phyloP scores from a whole-genome alignment of 2,797 vertebrate genomes.

The Oceanodroma leucorhoa region DNA sequence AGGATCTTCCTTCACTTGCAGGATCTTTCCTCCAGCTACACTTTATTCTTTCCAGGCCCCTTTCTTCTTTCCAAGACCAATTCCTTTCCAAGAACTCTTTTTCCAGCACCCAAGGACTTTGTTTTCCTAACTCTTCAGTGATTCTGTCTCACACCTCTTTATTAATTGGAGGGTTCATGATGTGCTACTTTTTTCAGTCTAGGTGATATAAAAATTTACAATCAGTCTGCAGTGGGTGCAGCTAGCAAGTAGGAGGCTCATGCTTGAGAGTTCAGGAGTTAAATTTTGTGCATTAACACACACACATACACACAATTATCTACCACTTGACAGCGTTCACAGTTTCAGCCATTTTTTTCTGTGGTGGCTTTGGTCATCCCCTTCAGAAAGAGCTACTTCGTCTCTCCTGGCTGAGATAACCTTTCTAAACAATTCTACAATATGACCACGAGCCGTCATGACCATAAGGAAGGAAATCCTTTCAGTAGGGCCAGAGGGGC shows the following conservation, averaged over 20 bases:
- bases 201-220: background rate
- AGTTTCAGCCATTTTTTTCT: background rate
- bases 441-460: rapidly evolving
- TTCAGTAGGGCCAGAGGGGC: background rate
- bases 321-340: background rate
- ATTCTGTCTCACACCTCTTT: background rate
- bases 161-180: background rate
- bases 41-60: background rate
- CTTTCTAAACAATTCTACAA: background rate
- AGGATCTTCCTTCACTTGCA: background rate
- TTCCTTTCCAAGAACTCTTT: background rate
- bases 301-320: background rate
- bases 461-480: background rate
- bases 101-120: background rate
- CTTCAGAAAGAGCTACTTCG: background rate
- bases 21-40: background rate
- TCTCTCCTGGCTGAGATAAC: background rate
- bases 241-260: background rate
- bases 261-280: background rate
- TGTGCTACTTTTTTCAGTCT: background rate
- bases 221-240: too few species aligned
- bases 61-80: background rate
- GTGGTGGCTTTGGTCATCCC: background rate
- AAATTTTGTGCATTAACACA: background rate
- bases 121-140: background rate